phyloP scores from a whole-genome alignment of 2,797 vertebrate genomes.

The Myiotriccus ornatus region DNA sequence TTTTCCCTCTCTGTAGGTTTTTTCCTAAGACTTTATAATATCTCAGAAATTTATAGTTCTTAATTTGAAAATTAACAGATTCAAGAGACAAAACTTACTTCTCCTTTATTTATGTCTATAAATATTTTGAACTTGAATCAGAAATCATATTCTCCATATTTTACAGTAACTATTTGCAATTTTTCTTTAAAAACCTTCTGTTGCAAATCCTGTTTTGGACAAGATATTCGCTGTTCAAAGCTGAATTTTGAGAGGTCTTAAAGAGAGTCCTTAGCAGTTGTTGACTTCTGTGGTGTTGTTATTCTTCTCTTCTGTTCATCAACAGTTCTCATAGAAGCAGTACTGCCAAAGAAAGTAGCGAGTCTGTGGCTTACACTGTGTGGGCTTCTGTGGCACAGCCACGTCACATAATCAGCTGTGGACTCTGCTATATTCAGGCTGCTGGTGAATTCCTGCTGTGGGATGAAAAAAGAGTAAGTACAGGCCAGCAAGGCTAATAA shows the following conservation, averaged over 20 bases:
- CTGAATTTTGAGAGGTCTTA: background rate
- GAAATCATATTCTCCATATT: background rate
- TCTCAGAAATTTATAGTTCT: background rate
- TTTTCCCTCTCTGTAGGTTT: background rate
- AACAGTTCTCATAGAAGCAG: background rate
- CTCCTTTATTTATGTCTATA: background rate
- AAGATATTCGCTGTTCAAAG: background rate
- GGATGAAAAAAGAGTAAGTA: background rate
- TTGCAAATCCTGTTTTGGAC: background rate
- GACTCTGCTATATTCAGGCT: background rate
- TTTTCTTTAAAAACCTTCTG: background rate
- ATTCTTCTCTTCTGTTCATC: background rate
- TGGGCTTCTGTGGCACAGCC: background rate
- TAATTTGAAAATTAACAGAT: background rate
- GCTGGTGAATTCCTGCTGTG: background rate
- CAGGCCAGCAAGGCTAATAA: background rate
- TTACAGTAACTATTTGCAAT: background rate
- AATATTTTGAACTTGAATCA: background rate
- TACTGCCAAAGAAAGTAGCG: background rate
- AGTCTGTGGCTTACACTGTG: background rate
- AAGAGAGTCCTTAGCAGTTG: background rate
- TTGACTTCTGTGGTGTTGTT: background rate
- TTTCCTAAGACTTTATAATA: background rate
- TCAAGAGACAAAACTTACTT: background rate
- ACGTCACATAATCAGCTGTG: background rate